Percentiles rank a stretch among this genome's conserved stretches.
Conservation (phyloP, 2,113 vertebrate genomes). For the Gadus macrocephalus region DNA sequence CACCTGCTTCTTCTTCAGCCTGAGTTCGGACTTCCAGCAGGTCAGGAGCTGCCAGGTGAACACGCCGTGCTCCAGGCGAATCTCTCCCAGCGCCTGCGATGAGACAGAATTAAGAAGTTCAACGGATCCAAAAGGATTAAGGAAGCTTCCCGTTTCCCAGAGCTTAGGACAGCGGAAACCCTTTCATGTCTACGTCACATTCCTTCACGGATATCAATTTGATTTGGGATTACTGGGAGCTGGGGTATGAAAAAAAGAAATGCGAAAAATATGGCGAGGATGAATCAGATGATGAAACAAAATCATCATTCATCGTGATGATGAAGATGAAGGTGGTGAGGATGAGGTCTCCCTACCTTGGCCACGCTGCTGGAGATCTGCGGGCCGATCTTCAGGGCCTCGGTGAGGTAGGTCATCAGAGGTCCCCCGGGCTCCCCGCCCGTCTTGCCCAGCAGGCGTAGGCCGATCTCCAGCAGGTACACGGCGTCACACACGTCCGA, state of each 20-base stretch:
- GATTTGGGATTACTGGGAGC: too few relatives aligned
- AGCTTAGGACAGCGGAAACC: too few relatives aligned
- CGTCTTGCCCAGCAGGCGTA: conserved; percentile 68
- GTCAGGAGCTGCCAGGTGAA: conserved; percentile 73
- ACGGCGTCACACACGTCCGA: conserved; percentile 66
- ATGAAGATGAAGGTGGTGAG: too few relatives aligned
- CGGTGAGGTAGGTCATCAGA: conserved; percentile 58
- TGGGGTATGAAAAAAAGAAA: too few relatives aligned
- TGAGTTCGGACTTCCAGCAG: conserved; percentile 72
- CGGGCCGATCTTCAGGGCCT: conserved; percentile 57
- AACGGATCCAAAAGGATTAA: too few relatives aligned
- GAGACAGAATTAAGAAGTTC: background rate
- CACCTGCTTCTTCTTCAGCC: conserved; percentile 63
- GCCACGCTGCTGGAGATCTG: conserved; percentile 63
- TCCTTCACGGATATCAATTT: too few relatives aligned
- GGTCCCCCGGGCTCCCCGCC: conserved; percentile 36
- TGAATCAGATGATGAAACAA: background rate
- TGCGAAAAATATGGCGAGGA: too few relatives aligned
- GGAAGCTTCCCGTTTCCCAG: background rate
- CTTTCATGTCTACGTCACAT: too few relatives aligned
- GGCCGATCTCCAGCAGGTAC: conserved; percentile 57
- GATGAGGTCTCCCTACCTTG: conserved; percentile 54
- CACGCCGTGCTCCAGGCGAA: conserved; percentile 57
- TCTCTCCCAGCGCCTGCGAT: conserved; percentile 59
- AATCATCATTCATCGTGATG: too few relatives aligned